Conservation (phyloP, 2,888 invertebrate genomes). For the Oeneis ivallda region DNA sequence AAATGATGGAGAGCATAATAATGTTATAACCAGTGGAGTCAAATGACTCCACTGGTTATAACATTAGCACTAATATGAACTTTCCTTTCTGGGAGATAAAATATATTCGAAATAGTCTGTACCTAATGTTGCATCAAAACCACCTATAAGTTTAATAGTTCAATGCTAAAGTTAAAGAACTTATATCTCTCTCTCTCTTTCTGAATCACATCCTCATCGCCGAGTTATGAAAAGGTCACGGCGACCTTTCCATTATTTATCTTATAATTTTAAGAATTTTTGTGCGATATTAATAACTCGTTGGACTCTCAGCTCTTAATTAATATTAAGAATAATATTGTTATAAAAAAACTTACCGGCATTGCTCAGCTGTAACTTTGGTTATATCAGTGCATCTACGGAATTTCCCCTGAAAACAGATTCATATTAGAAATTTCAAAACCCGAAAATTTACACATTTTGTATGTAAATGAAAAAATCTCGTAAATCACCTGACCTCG, state of each 20-base stretch:
- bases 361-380: slow-evolving; percentile 92
- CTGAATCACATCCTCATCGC: neutral
- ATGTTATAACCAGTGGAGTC: no score
- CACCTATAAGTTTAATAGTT: no score
- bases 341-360: slow-evolving; percentile 87
- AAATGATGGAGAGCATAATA: no score
- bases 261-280: no score
- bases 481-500: slow-evolving; percentile 56
- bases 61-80: no score
- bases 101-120: no score
- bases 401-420: slow-evolving; percentile 94
- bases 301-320: neutral
- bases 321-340: neutral
- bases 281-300: neutral
- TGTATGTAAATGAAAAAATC: slow-evolving; percentile 1
- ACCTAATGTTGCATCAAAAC: no score
- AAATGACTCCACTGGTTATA: no score
- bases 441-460: neutral
- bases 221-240: no score
- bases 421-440: slow-evolving; percentile 26
- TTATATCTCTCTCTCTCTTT: neutral
- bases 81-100: no score
- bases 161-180: no score
- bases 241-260: no score
- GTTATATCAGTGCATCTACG: slow-evolving; percentile 95